A percentile compares a stretch with the other conserved stretches of the same genome.
Evolutionary conservation across 2,888 invertebrate genomes (phyloP).

Genomic region (Tipula unca): DNA sequence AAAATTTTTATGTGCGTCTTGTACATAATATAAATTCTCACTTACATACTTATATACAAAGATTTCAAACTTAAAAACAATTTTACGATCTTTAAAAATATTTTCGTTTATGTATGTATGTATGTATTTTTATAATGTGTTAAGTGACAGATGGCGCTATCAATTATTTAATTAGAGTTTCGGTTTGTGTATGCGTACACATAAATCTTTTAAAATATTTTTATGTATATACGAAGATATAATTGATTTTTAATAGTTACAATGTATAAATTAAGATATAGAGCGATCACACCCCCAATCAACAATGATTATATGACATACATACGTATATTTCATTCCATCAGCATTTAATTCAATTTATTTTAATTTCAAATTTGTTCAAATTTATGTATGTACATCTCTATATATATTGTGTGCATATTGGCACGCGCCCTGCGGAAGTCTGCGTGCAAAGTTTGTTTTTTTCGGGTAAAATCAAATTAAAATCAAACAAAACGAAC

Average conservation of each 20-base stretch:
- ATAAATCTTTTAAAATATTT: not conserved
- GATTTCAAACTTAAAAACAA: not conserved
- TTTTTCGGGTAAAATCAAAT: slow-evolving; percentile 15
- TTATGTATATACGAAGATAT: not conserved
- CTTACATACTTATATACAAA: not conserved
- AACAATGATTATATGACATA: not conserved
- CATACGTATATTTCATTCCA: not conserved
- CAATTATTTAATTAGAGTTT: not conserved
- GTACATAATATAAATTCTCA: not conserved
- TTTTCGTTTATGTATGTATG: not conserved
- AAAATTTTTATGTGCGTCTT: not conserved
- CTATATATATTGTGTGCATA: not conserved
- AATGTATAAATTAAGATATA: not conserved
- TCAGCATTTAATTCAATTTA: not conserved
- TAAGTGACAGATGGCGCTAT: slow-evolving; percentile 14
- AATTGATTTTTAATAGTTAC: not conserved
- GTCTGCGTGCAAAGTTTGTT: not conserved
- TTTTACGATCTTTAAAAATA: not conserved
- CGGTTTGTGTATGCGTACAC: not conserved
- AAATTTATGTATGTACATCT: not conserved
- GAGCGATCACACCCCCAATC: not conserved
- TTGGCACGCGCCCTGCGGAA: slow-evolving; percentile 17
- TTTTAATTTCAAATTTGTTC: not conserved
- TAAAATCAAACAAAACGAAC: slow-evolving; percentile 16
- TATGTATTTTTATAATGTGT: not conserved